Percentiles rank a stretch among this genome's conserved stretches.
Conservation (phyloP, 2,888 invertebrate genomes). For the Fabriciana adippe region DNA sequence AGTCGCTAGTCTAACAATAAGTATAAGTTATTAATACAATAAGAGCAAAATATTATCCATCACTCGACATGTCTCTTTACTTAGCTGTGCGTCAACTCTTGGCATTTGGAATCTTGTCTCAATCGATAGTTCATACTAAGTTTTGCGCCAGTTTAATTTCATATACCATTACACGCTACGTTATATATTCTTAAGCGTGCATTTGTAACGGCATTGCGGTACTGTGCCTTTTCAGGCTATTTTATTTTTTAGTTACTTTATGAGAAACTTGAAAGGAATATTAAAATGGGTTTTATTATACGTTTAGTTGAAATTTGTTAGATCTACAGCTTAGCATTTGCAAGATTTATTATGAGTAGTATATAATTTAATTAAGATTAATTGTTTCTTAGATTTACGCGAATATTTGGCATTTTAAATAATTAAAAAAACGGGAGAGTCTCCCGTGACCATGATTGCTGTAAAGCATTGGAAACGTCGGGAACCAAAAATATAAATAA, state of each 20-base stretch:
- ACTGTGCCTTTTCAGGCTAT: not conserved
- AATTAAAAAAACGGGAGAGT: not conserved
- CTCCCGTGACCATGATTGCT: too few species aligned
- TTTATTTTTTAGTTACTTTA: not conserved
- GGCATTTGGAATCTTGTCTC: slow-evolving; percentile 12
- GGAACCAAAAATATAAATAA: too few species aligned
- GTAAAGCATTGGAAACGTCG: too few species aligned
- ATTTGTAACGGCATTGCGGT: slow-evolving; percentile 14
- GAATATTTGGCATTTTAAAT: not conserved
- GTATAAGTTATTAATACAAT: not conserved
- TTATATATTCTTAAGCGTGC: slow-evolving; percentile 6
- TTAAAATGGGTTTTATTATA: too few species aligned
- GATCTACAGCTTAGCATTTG: too few species aligned
- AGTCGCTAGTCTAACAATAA: too few species aligned
- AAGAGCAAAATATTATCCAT: not conserved
- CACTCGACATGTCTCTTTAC: slow-evolving; percentile 1
- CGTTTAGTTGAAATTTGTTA: too few species aligned
- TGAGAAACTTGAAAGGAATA: not conserved
- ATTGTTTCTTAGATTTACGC: too few species aligned
- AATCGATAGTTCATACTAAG: slow-evolving; percentile 7
- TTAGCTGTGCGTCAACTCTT: slow-evolving; percentile 3
- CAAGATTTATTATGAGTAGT: too few species aligned
- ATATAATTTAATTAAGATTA: too few species aligned
- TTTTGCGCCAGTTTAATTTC: slow-evolving; percentile 11
- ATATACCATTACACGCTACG: not conserved